These are phyloP conservation scores for Eutolmus rufibarbis DNA, from an alignment of 2,888 invertebrate species.

Conservation along the genomic window DNA sequence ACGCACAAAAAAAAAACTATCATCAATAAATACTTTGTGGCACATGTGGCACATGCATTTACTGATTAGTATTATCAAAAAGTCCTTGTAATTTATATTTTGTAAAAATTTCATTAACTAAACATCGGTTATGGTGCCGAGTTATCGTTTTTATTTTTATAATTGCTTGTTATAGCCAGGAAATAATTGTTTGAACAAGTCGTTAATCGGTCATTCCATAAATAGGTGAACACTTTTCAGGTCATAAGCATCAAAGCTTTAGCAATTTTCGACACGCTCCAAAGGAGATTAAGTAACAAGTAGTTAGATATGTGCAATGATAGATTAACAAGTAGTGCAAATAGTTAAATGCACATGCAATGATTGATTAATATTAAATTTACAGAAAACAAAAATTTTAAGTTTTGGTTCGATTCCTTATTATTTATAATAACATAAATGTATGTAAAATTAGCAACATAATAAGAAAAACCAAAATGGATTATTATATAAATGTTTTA, in stretches of 20 bases:
- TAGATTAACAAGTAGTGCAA: no score
- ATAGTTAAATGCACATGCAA: no score
- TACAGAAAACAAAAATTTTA: no score
- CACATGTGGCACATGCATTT: background rate
- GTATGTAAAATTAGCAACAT: no score
- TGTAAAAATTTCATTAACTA: background rate
- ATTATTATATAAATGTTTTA: no score
- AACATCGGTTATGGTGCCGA: background rate
- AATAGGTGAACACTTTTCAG: background rate
- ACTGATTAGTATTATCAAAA: background rate
- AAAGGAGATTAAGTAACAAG: background rate
- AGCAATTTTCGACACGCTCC: background rate
- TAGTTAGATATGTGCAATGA: background rate
- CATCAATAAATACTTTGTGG: background rate
- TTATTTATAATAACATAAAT: no score
- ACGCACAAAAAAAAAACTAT: background rate
- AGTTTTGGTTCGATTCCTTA: no score
- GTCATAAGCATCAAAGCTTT: background rate
- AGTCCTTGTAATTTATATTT: background rate
- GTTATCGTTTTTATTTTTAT: background rate
- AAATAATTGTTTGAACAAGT: background rate
- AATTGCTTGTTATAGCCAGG: background rate
- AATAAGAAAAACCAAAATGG: no score
- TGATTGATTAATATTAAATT: no score
- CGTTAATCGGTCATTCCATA: background rate